phyloP scores from a whole-genome alignment of 2,797 vertebrate genomes.

The Cetoscarus ocellatus region DNA sequence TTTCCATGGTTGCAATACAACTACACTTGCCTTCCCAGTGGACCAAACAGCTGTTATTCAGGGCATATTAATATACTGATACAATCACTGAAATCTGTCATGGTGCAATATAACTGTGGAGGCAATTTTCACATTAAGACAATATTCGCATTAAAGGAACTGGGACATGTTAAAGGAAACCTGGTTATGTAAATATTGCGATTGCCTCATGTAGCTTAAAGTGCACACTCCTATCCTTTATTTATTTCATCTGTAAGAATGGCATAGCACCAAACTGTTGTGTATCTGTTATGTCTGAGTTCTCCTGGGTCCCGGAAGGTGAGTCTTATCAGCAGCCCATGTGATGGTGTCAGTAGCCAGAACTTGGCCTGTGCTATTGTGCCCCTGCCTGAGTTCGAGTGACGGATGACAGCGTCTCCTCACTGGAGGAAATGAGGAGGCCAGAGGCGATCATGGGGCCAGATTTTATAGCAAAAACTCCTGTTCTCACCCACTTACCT shows the following conservation, averaged over 20 bases:
- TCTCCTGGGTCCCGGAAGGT: slow-evolving; percentile 82
- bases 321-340: slow-evolving; percentile 85
- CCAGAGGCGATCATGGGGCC: slow-evolving; percentile 72
- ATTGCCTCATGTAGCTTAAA: slow-evolving; percentile 17
- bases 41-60: too few relatives aligned
- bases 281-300: slow-evolving; percentile 73
- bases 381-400: slow-evolving; percentile 82
- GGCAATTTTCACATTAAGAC: too few relatives aligned
- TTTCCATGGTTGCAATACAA: too few relatives aligned
- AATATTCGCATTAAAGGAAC: too few relatives aligned
- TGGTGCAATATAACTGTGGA: too few relatives aligned
- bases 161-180: too few relatives aligned
- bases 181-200: background rate
- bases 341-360: slow-evolving; percentile 81
- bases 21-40: too few relatives aligned
- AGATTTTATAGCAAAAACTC: slow-evolving; percentile 54
- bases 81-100: too few relatives aligned
- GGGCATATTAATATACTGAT: too few relatives aligned
- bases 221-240: slow-evolving; percentile 50
- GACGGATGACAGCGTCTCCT: slow-evolving; percentile 85
- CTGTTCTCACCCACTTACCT: slow-evolving; percentile 50
- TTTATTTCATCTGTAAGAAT: slow-evolving; percentile 58
- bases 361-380: slow-evolving; percentile 83
- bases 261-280: slow-evolving; percentile 70
- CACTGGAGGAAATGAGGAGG: slow-evolving; percentile 83